Percentiles rank a stretch among this genome's conserved stretches.
Evolutionary conservation across 2,113 vertebrate genomes (phyloP).

Genomic region (Aspiorhynchus laticeps): DNA sequence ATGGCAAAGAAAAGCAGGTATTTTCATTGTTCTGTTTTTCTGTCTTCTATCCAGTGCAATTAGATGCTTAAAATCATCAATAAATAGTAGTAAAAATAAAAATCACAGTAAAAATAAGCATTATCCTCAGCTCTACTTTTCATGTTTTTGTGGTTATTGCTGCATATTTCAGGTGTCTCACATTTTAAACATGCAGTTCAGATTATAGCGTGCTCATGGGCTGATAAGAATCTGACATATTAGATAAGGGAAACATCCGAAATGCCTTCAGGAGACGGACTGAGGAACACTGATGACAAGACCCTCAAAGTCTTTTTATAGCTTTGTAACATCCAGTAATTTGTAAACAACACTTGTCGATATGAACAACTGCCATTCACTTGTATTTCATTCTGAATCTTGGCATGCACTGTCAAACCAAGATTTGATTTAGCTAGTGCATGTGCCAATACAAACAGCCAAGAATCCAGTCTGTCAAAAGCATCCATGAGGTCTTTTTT

Average conservation of each 20-base stretch:
- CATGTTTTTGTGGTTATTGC: neutral
- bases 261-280: neutral
- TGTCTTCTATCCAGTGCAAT: neutral
- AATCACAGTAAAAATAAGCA: too few species aligned
- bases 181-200: neutral
- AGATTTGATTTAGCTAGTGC: neutral
- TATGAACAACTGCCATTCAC: neutral
- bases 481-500: neutral
- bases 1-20: conserved; percentile 39
- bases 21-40: neutral
- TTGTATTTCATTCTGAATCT: neutral
- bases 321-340: neutral
- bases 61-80: neutral
- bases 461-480: neutral
- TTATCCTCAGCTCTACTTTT: neutral
- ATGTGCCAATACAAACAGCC: neutral
- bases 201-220: neutral
- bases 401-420: neutral
- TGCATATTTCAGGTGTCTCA: neutral
- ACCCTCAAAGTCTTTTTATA: too few species aligned
- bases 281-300: neutral
- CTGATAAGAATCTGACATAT: neutral
- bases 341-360: neutral
- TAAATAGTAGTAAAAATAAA: too few species aligned
- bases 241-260: neutral